Evolutionary conservation across 2,888 invertebrate genomes (phyloP), one percentile per base, ranked within the genome.

Genomic region (Antheraea yamamai): DNA sequence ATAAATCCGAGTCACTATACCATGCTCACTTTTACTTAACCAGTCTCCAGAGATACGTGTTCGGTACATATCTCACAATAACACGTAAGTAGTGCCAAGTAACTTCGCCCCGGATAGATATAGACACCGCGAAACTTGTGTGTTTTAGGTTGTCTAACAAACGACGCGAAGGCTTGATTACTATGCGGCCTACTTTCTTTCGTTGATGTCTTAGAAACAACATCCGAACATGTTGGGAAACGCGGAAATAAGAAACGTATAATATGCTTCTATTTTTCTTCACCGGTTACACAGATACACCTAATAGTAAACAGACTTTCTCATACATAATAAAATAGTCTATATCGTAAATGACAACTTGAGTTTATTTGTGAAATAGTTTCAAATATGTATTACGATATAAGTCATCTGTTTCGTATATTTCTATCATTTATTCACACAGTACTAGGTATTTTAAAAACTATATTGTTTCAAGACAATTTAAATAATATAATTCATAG

Each of bases 41-140:
- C 26, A 55, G 55, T 55, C 73, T 12, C 26, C 7, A 8, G 20
- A n/a, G 70, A 39, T n/a, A 1, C 39, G 39, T 70, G 70, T 70
- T 70, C 70, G 70, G 70, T 39, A 70, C 64, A 66, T 70, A 70
- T 12, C 75, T 78, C 78, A 79, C 83, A 77, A 79, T 81, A 82
- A 72, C 72, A 74, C 51, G 74, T 78, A 78, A 82, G 83, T 79
- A 79, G 76, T 55, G 68, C 73, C 72, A 75, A 77, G 74, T 79
- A 80, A 81, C 75, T 78, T 73, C 76, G 51, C 83, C 80, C 80
- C 71, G 58, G 83, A 79, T 77, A 77, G 23, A 35, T 39, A 70
- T 39, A 20, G 10, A 70, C n/a, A 70, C 20, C 70, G 70, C 39
- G n/a, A 70, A 70, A 39, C 70, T 39, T 39, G 39, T 70, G n/a